Base-by-base conservation (phyloP, 1,140 invertebrate genomes). In the Thalassaphorura encarpata region DNA sequence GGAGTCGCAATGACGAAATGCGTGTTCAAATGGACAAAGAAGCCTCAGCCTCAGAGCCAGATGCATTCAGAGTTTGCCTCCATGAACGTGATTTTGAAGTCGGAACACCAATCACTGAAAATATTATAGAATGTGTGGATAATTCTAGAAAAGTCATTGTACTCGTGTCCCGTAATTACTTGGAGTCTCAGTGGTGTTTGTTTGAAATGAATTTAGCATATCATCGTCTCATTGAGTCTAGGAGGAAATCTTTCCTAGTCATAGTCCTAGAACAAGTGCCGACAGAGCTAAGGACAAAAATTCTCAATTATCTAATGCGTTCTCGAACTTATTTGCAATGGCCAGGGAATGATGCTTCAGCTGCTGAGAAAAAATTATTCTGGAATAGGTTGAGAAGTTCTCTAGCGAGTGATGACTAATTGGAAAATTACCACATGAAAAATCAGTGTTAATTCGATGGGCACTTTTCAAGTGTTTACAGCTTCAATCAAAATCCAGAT, bases 191-290 rank as follows among this genome's bases (percentile, higher is more conserved):
- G 45, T 82, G 80, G 80, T 82, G 80, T 68, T 76, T 79, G 52
- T 82, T 80, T 62, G 80, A 82, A 68, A 79, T 81, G 77, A 77
- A 80, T 67, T 64, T 82, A 29, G 79, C 79, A 0, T 79, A 82
- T 60, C 78, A 80, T 66, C 72, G 78, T 50, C 70, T 80, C 2
- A 67, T 81, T 53, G 80, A 82, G 66, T 76, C 76, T 0, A 73
- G 76, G 54, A 69, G 77, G 43, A 77, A 80, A 57, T 74, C 80
- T 48, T 69, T 82, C 15, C 75, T 80, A 8, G 61, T 82, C 2
- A 73, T 82, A 2, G 73, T 82, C 13, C 67, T 81, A 40, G 79
- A 81, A 67, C 76, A 80, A 45, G 80, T 82, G 60, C 79, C 79
- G 5, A 69, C 73, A 19, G 68, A 68, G 6, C 69, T 75, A 11